Conservation (phyloP, 2,888 invertebrate species). For the Plusia festucae region DNA sequence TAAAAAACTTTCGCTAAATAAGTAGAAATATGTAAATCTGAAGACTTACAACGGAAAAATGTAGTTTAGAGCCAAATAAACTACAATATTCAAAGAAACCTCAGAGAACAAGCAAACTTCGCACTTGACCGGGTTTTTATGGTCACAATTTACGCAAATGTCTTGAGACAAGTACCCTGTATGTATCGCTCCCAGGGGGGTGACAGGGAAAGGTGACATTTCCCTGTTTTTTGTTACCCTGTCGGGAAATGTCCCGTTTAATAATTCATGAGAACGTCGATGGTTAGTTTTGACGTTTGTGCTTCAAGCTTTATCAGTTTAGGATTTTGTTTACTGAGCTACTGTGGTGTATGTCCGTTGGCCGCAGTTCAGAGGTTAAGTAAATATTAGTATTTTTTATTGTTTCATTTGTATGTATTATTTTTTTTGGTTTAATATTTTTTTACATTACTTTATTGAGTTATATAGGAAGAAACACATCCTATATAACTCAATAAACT, state of each 20-base stretch:
- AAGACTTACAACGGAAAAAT: too few relatives aligned
- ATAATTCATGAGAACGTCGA: constrained; percentile 78
- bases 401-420: too few relatives aligned
- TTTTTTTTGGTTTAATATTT: too few relatives aligned
- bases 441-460: too few relatives aligned
- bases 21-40: too few relatives aligned
- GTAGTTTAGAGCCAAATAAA: too few relatives aligned
- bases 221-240: constrained; percentile 71
- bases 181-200: constrained; percentile 60
- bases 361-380: neutral
- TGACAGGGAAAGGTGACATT: constrained; percentile 73
- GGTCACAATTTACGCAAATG: constrained; percentile 64
- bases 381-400: neutral
- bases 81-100: neutral
- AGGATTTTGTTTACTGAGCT: too few relatives aligned
- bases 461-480: too few relatives aligned
- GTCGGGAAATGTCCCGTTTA: constrained; percentile 71
- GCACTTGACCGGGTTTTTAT: constrained; percentile 60
- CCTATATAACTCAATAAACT: too few relatives aligned
- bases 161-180: constrained; percentile 46
- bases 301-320: constrained; percentile 18
- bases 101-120: neutral
- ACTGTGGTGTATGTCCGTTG: too few relatives aligned
- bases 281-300: constrained; percentile 56
- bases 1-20: too few relatives aligned